These are phyloP conservation scores for Muntiacus reevesi DNA, from an alignment of 2,113 vertebrate species.

Conservation along the genomic window DNA sequence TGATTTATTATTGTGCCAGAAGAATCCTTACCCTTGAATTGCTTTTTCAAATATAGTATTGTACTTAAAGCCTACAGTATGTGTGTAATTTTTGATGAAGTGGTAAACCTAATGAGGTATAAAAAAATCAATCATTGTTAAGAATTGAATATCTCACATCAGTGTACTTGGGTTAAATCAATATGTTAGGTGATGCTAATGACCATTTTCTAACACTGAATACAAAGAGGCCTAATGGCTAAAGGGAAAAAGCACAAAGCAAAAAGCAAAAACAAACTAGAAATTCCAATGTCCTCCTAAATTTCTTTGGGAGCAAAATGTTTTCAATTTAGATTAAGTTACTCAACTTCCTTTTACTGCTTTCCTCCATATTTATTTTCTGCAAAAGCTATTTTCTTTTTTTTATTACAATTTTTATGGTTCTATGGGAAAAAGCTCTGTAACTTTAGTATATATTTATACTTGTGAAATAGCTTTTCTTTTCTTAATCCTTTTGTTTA, in stretches of 20 bases:
- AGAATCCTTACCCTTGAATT: background rate
- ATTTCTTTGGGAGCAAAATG: background rate
- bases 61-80: background rate
- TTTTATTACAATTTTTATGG: background rate
- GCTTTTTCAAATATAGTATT: background rate
- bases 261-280: background rate
- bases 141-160: background rate
- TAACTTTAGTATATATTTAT: slow-evolving; percentile 17
- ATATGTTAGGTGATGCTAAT: background rate
- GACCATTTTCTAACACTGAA: background rate
- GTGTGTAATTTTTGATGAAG: background rate
- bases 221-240: background rate
- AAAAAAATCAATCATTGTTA: background rate
- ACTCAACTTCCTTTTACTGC: background rate
- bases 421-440: background rate
- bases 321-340: background rate
- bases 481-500: slow-evolving; percentile 56
- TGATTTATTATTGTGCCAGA: background rate
- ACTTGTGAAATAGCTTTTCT: slow-evolving; percentile 46
- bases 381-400: background rate
- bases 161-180: background rate
- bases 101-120: background rate
- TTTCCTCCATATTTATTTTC: background rate
- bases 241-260: background rate
- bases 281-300: background rate